Evolutionary conservation across 2,797 vertebrate species (phyloP).

Genomic region (Nasua narica): DNA sequence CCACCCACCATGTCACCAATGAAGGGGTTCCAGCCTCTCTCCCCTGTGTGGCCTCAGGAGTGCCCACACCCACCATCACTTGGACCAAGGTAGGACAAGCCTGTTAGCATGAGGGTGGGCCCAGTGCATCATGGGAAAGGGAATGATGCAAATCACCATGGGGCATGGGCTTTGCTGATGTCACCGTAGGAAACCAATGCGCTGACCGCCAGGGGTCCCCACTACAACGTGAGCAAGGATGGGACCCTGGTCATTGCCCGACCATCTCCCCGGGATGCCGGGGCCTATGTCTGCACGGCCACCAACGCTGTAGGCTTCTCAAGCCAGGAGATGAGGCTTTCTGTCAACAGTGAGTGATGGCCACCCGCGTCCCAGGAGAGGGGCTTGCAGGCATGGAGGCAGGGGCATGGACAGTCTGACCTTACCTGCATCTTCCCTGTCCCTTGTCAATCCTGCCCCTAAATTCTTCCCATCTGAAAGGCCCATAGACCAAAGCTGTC

Average conservation of each 20-base stretch:
- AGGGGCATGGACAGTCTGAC: background rate
- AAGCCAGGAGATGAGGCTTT: slow-evolving; percentile 90
- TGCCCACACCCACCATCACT: slow-evolving; percentile 87
- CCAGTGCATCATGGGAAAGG: background rate
- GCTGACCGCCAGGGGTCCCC: slow-evolving; percentile 69
- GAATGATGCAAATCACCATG: fast-evolving
- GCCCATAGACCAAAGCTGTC: background rate
- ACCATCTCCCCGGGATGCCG: slow-evolving; percentile 83
- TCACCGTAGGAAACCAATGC: slow-evolving; percentile 84
- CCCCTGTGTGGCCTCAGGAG: slow-evolving; percentile 86
- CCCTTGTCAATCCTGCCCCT: background rate
- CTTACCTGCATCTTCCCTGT: background rate
- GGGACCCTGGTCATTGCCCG: slow-evolving; percentile 87
- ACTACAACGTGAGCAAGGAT: slow-evolving; percentile 76
- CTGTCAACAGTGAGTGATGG: slow-evolving; percentile 90
- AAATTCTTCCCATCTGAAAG: background rate
- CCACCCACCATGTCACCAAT: slow-evolving; percentile 86
- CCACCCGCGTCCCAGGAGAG: background rate
- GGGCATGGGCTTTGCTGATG: background rate
- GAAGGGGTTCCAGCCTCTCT: slow-evolving; percentile 88
- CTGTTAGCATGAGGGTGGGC: background rate
- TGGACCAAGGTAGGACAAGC: slow-evolving; percentile 91
- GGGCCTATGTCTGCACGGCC: slow-evolving; percentile 92
- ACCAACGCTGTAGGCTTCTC: slow-evolving; percentile 90
- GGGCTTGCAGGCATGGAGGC: background rate